A percentile compares a stretch with the other conserved stretches of the same genome.
These are phyloP conservation scores for Neodiprion pinetum DNA, from an alignment of 1,140 invertebrate genomes.

Conservation along the genomic window DNA sequence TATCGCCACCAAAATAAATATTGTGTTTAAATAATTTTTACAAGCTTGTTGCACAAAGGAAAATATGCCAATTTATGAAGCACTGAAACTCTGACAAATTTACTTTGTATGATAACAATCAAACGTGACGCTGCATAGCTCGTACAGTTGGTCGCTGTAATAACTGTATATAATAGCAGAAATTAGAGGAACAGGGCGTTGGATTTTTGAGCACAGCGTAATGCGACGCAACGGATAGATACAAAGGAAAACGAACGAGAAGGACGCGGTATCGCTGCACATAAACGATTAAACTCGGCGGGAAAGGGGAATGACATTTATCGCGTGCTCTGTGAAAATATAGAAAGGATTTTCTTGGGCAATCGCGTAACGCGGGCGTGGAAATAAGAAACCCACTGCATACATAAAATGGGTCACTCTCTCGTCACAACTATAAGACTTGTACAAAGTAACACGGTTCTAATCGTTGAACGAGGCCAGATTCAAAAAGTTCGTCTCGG, in stretches of 20 bases:
- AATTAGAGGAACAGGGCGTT: not conserved
- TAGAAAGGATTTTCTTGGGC: not conserved
- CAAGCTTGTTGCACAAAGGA: too few relatives aligned
- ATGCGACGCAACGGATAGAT: not conserved
- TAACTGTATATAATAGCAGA: too few relatives aligned
- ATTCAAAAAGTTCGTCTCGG: not conserved
- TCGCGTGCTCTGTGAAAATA: not conserved
- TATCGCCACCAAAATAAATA: too few relatives aligned
- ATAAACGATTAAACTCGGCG: not conserved
- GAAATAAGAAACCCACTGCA: too few relatives aligned
- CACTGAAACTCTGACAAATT: too few relatives aligned
- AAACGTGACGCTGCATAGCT: too few relatives aligned
- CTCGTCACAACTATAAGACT: not conserved
- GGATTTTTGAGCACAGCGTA: not conserved
- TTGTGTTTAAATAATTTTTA: too few relatives aligned
- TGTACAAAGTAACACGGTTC: not conserved
- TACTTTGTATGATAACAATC: too few relatives aligned
- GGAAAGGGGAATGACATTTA: not conserved
- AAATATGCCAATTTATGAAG: too few relatives aligned
- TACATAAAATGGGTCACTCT: not conserved
- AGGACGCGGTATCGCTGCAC: not conserved
- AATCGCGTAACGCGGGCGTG: not conserved
- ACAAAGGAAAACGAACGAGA: not conserved
- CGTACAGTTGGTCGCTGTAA: too few relatives aligned
- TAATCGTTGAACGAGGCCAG: not conserved